These are phyloP conservation scores for Lutjanus erythropterus DNA, from an alignment of 2,113 vertebrate genomes.

Conservation along the genomic window DNA sequence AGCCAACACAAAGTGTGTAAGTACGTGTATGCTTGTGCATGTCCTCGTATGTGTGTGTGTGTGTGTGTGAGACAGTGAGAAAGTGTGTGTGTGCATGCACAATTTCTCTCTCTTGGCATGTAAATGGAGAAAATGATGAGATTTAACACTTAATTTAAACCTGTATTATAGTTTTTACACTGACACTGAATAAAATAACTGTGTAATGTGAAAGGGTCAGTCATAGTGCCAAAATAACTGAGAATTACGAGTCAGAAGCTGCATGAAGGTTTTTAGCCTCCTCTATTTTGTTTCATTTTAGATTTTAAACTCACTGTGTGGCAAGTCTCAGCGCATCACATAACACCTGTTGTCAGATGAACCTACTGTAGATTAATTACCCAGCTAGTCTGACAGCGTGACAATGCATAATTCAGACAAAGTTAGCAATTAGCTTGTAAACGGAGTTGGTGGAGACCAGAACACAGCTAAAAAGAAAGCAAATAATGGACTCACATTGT, in stretches of 20 bases:
- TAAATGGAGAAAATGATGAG: constrained; percentile 15
- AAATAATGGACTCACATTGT: not conserved
- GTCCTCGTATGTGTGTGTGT: constrained; percentile 11
- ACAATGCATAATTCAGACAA: not conserved
- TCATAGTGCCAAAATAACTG: not conserved
- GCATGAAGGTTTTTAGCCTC: not conserved
- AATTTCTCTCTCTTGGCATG: constrained; percentile 6
- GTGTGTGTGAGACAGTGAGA: constrained; percentile 1
- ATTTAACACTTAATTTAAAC: constrained; percentile 12
- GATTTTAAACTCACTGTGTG: not conserved
- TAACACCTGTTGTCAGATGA: not conserved
- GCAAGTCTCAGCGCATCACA: not conserved
- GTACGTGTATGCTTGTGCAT: not conserved
- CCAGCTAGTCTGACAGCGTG: not conserved
- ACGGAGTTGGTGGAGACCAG: too few species aligned
- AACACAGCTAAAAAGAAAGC: not conserved
- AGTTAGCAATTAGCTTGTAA: not conserved
- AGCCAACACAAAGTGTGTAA: constrained; percentile 40
- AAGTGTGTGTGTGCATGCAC: not conserved
- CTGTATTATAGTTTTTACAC: constrained; percentile 6
- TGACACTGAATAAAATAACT: not conserved
- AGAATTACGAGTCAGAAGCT: not conserved
- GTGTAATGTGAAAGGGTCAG: not conserved
- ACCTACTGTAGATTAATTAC: not conserved
- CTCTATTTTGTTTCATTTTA: not conserved